Evolutionary conservation across 2,797 vertebrate species (phyloP).

Genomic region (Catharus ustulatus): DNA sequence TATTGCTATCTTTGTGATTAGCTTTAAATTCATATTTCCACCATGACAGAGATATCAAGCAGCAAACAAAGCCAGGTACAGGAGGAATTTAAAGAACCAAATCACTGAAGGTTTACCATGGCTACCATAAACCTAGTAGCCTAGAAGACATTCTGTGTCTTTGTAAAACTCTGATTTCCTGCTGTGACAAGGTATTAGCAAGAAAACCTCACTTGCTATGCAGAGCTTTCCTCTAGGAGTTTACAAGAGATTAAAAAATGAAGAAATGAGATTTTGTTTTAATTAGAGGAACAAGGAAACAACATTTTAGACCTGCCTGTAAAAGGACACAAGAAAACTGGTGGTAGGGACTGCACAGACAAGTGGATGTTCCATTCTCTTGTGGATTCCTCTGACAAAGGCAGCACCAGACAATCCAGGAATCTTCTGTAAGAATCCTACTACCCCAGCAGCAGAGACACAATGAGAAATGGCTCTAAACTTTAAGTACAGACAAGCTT

Average conservation of each 20-base stretch:
- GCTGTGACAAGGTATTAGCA: background rate
- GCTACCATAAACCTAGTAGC: background rate
- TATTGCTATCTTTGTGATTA: background rate
- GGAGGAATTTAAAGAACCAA: background rate
- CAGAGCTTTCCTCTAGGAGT: background rate
- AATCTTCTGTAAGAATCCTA: background rate
- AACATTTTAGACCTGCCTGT: background rate
- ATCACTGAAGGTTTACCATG: background rate
- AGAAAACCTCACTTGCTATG: background rate
- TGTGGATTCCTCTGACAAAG: background rate
- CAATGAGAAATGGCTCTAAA: background rate
- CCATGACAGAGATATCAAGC: rapidly evolving
- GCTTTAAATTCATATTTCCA: background rate
- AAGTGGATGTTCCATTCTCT: background rate
- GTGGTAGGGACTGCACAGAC: background rate
- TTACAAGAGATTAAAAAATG: background rate
- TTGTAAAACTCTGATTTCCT: background rate
- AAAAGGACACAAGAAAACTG: background rate
- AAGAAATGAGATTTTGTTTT: background rate
- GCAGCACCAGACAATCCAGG: background rate
- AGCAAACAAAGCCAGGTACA: background rate
- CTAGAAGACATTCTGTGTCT: background rate
- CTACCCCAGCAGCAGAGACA: background rate
- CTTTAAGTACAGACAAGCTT: background rate
- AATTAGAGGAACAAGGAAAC: background rate